These are phyloP conservation scores for Lobophora halterata DNA, from an alignment of 2,888 invertebrate genomes.

Conservation along the genomic window DNA sequence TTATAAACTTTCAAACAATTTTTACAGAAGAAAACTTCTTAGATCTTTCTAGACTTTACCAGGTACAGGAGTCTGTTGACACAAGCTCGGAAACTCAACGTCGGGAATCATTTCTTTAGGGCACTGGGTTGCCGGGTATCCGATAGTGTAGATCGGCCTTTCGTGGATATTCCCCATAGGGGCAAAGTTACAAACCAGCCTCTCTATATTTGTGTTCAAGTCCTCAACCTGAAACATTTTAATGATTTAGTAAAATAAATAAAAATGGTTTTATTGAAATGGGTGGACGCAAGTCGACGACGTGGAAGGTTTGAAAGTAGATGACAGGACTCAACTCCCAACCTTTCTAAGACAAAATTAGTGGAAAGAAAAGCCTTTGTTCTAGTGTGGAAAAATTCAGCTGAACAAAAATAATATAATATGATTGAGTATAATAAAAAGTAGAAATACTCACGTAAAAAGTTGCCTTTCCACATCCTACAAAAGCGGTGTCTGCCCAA, in stretches of 20 bases:
- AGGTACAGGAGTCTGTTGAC: slow-evolving; percentile 21
- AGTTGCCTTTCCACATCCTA: slow-evolving; percentile 67
- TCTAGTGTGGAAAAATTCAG: too few species aligned
- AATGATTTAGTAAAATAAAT: not conserved
- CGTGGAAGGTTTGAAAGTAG: too few species aligned
- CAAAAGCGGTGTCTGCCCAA: slow-evolving; percentile 63
- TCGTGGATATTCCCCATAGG: slow-evolving; percentile 60
- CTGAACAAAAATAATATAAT: not conserved
- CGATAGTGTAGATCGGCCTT: slow-evolving; percentile 60
- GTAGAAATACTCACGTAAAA: slow-evolving; percentile 52
- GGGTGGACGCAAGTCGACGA: too few species aligned
- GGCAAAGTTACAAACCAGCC: slow-evolving; percentile 68
- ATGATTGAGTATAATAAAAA: not conserved
- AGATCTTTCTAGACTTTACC: slow-evolving; percentile 23
- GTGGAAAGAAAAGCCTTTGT: too few species aligned
- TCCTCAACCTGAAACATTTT: slow-evolving; percentile 5
- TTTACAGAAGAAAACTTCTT: too few species aligned
- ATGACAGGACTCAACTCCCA: too few species aligned
- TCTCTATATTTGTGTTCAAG: slow-evolving; percentile 46
- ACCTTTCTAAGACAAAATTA: too few species aligned
- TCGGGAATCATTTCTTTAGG: slow-evolving; percentile 42
- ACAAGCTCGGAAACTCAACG: slow-evolving; percentile 45
- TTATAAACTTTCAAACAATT: slow-evolving; percentile 19
- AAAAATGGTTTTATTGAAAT: too few species aligned
- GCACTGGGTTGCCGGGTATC: slow-evolving; percentile 63